phyloP scores from a whole-genome alignment of 2,113 vertebrate species.

The Phylloscopus trochiloides region DNA sequence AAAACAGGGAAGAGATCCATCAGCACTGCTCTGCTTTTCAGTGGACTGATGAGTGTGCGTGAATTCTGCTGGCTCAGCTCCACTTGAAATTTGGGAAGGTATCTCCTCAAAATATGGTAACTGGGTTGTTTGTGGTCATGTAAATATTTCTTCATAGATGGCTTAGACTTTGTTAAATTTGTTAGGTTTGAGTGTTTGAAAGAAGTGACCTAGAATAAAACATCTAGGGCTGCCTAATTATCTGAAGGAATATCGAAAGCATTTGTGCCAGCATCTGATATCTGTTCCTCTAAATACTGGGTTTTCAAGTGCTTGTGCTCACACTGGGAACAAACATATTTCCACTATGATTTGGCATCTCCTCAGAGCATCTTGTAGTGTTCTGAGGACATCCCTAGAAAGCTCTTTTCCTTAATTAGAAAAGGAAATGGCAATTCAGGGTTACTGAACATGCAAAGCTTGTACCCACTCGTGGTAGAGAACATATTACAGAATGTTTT shows the following conservation, averaged over 20 bases:
- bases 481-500: background rate
- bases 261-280: background rate
- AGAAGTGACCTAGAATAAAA: background rate
- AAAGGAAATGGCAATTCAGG: background rate
- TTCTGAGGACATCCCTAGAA: constrained; percentile 10
- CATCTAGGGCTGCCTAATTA: background rate
- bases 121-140: background rate
- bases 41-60: background rate
- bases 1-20: background rate
- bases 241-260: background rate
- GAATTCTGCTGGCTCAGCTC: background rate
- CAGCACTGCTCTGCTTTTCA: background rate
- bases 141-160: background rate
- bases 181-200: background rate
- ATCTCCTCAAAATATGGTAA: background rate
- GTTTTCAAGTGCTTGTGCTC: background rate
- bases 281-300: background rate
- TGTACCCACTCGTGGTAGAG: background rate
- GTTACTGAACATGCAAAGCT: background rate
- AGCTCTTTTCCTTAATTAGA: constrained; percentile 27
- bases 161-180: background rate
- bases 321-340: background rate
- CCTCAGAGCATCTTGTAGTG: background rate
- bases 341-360: background rate
- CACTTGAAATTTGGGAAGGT: background rate